Evolutionary conservation across 2,888 invertebrate species (phyloP).

Genomic region (Plagodis pulveraria): DNA sequence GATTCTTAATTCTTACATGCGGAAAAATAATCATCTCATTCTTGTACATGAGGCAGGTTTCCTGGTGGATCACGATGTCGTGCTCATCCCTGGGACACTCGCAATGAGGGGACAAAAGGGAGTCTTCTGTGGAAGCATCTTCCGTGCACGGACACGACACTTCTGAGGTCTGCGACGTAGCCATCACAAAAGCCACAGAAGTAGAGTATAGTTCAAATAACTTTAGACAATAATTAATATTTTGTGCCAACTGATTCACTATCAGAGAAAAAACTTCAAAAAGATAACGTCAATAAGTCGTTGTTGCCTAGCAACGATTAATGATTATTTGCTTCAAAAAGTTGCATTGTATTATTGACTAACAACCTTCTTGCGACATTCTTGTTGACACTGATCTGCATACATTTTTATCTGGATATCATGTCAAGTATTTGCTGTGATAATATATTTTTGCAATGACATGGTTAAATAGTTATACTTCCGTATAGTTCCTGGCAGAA

Average conservation of each 20-base stretch:
- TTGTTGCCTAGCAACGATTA: conserved; percentile 48
- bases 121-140: conserved; percentile 40
- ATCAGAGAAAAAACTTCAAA: conserved; percentile 25
- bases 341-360: conserved; percentile 1
- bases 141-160: conserved; percentile 55
- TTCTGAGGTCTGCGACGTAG: conserved; percentile 36
- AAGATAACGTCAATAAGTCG: conserved; percentile 26
- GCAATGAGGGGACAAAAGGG: conserved; percentile 49
- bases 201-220: background rate
- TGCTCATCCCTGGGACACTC: conserved; percentile 64
- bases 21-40: conserved; percentile 64
- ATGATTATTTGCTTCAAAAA: conserved; percentile 16
- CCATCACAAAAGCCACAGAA: conserved; percentile 36
- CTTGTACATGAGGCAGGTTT: conserved; percentile 62
- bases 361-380: background rate
- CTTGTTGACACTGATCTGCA: conserved; percentile 1
- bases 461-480: too few species aligned
- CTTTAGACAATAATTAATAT: conserved; percentile 3
- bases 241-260: conserved; percentile 9
- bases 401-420: too few species aligned
- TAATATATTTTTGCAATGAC: too few species aligned
- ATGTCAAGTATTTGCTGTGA: too few species aligned
- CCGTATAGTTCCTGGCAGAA: too few species aligned
- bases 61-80: conserved; percentile 62
- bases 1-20: conserved; percentile 48